Conservation (phyloP, 1,140 invertebrate genomes). For the Lepidurus packardi region DNA sequence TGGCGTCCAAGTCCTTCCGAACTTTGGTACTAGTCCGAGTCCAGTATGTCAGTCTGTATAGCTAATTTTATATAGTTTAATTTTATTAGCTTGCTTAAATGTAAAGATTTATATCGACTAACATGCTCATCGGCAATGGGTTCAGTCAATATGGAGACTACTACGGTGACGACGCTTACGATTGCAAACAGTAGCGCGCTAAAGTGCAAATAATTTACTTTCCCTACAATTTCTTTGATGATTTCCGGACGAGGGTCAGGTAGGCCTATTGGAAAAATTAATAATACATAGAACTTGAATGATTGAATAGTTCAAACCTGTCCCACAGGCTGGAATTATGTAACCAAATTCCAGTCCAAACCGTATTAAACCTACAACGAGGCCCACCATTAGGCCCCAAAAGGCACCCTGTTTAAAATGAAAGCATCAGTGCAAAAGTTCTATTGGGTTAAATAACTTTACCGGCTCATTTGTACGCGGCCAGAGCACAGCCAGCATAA, state of each 20-base stretch:
- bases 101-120: conserved; percentile 35
- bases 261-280: not conserved
- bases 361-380: conserved; percentile 46
- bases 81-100: not conserved
- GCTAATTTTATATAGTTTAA: conserved; percentile 37
- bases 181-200: conserved; percentile 46
- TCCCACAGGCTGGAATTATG: conserved; percentile 44
- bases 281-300: not conserved
- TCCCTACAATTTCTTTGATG: conserved; percentile 43
- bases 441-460: conserved; percentile 8
- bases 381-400: conserved; percentile 48
- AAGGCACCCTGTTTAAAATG: conserved; percentile 48
- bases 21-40: conserved; percentile 43
- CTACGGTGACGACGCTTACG: conserved; percentile 43
- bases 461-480: conserved; percentile 51
- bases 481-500: conserved; percentile 50
- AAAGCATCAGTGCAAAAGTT: not conserved
- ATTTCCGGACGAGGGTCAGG: conserved; percentile 42
- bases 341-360: conserved; percentile 46
- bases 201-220: conserved; percentile 52
- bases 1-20: conserved; percentile 43
- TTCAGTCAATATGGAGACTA: conserved; percentile 46
- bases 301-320: conserved; percentile 33
- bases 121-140: conserved; percentile 44
- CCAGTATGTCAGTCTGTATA: conserved; percentile 47